Evolutionary conservation across 2,797 vertebrate genomes (phyloP), one percentile per base, ranked within the genome.

Genomic region (Betta splendens): DNA sequence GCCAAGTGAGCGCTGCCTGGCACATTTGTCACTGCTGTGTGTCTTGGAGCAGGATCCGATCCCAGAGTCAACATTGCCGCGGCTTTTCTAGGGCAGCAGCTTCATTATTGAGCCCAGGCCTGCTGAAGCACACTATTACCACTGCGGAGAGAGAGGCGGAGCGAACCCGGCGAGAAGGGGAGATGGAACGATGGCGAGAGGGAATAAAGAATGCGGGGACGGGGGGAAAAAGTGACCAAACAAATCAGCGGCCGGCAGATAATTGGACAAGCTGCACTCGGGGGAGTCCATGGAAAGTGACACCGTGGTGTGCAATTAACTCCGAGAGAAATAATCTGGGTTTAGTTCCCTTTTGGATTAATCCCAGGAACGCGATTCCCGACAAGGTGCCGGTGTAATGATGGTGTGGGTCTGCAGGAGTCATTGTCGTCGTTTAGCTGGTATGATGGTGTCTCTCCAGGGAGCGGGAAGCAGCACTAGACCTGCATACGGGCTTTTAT

Each of bases 281-380:
- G 17, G 85, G 73, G 85, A 80, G 57, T 9, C 64, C 52, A 51
- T 65, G 59, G 84, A 86, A 86, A 83, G 77, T 81, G 85, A 86
- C 82, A 81, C 65, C 9, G 66, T 83, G 70, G 81, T 86, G 89
- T 80, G 78, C 81, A 90, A 87, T 90, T 91, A 90, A 89, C 79
- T 85, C 61, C 15, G 13, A 53, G 64, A 70, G 58, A 49, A 78
- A 55, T 44, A 72, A 76, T 63, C 76, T 56, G 70, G 67, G 80
- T 79, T 74, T 44, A 37, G 64, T 64, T 85, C 80, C 80, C 70
- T 60, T 16, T 74, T 70, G 78, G 79, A 86, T 77, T 77, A 53
- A 79, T 75, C 80, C 61, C 57, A 57, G 54, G 64, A 77, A 75
- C 62, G 77, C 68, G 65, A 82, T 78, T 68, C 77, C 80, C 83